Base-by-base conservation (phyloP, 2,888 invertebrate genomes). In the Plebejus anna region DNA sequence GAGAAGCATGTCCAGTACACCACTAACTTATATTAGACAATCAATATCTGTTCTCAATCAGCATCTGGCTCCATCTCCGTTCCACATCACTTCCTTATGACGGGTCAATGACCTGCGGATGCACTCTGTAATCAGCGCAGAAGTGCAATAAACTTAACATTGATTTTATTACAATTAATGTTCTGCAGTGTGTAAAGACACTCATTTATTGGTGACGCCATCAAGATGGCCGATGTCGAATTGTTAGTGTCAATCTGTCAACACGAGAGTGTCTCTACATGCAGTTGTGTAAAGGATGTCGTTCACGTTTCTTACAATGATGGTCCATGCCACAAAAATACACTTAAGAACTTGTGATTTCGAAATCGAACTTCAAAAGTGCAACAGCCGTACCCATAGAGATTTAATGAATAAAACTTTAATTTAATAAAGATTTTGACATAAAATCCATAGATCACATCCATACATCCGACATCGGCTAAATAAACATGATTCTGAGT, bases 61-160 rank as follows among this genome's bases (percentile, higher is more conserved):
- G 66, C 32, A 32, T 66, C 66, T 32, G 66, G 32, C 28, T 36
- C 28, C 61, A 28, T 59, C 66, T 66, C 66, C 16, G 66, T 66
- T 66, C 66, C 66, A 66, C 66, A 32, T 32, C 66, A 66, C 32
- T 66, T 66, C 66, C 66, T 66, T 16, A 28, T 28, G 66, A 66
- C 32, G 66, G 66, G 66, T 32, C 66, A 36, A 32, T 36, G 66
- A 32, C 28, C 66, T 66, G 32, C 32, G 28, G 22, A 32, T 66
- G 66, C 66, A 66, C 32, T 28, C 66, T 28, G 66, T 66, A 66
- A 66, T 66, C 66, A 66, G 32, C 13, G 66, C 36, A 16, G 66
- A 66, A 66, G 66, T 66, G 66, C 66, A 66, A 66, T 66, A 66
- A 66, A 66, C 66, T 36, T 66, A 32, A 61, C 28, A 28, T 28